Conservation (phyloP, 92 coral and sea anemone genomes). For the Parazoanthus swiftii region DNA sequence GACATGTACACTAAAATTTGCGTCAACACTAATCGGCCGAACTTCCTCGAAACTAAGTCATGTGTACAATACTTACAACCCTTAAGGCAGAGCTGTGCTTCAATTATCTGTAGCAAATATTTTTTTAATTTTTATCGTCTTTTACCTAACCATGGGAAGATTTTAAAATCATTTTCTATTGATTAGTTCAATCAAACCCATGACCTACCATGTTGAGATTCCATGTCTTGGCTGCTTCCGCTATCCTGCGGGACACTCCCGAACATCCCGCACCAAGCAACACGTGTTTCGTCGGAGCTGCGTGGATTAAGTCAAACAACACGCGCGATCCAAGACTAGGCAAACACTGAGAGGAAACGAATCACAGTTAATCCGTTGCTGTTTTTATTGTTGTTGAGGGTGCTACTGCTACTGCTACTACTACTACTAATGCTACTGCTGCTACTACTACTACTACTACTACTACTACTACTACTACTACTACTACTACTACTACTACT, state of each 20-base stretch:
- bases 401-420: background rate
- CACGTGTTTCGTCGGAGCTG: conserved; percentile 53
- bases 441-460: background rate
- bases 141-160: background rate
- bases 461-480: background rate
- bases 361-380: background rate
- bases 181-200: background rate
- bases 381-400: background rate
- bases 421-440: background rate
- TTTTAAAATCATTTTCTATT: background rate
- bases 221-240: conserved; percentile 69
- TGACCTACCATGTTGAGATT: conserved; percentile 58
- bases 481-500: too few species aligned
- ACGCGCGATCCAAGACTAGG: conserved; percentile 61
- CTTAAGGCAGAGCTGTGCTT: too few species aligned
- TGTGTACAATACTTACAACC: too few species aligned
- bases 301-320: conserved; percentile 59
- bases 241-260: conserved; percentile 62
- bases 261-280: conserved; percentile 72
- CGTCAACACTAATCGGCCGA: too few species aligned
- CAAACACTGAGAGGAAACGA: conserved; percentile 41
- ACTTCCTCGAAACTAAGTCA: too few species aligned
- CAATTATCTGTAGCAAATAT: too few species aligned
- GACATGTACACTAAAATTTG: too few species aligned
- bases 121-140: too few species aligned